Evolutionary conservation across 2,113 vertebrate species (phyloP), one percentile per base, ranked within the genome.

Genomic region (Brachypteracias leptosomus): DNA sequence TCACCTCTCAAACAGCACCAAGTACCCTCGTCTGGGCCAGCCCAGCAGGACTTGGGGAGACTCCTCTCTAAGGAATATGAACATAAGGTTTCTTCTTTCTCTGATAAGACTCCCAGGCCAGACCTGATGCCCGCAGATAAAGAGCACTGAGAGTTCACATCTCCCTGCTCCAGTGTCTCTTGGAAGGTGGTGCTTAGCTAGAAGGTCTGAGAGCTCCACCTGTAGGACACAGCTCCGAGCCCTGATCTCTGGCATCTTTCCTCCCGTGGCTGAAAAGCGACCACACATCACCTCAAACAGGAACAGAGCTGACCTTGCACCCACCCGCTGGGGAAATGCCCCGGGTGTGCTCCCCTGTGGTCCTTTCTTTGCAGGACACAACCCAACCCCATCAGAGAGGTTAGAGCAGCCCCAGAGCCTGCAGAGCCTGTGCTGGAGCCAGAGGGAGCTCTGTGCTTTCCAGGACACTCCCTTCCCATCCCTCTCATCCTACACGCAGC

Each of bases 121-220:
- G 73, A 58, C 18, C 26, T 57, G 57, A 10, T 35, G 29, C 4
- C 7, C 13, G 85, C 81, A 95, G 52, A 47, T 54, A 66, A 88
- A 54, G 36, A 42, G 62, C 74, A 36, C 21, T 0, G 5, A 35
- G 46, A 40, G 14, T 3, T 59, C 63, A 16, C 89, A 38, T 33
- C 33, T 40, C 59, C 46, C 71, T 24, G 28, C 21, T 62, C 24
- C 2, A 35, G 7, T 3, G 6, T 38, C 67, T 16, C 28, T 25
- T 38, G 2, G 3, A 49, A 31, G 63, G 67, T 11, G 33, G 14
- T 47, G 71, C 67, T 65, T 14, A 36, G 59, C 36, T 44, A 13
- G 51, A 66, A 96, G 25, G 94, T 84, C 86, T 90, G 80, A 93
- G 94, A 95, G 94, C 95, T 95, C 95, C 93, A 92, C 82, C 96